Conservation (phyloP, 2,797 vertebrate genomes). For the Oryzias sinensis region DNA sequence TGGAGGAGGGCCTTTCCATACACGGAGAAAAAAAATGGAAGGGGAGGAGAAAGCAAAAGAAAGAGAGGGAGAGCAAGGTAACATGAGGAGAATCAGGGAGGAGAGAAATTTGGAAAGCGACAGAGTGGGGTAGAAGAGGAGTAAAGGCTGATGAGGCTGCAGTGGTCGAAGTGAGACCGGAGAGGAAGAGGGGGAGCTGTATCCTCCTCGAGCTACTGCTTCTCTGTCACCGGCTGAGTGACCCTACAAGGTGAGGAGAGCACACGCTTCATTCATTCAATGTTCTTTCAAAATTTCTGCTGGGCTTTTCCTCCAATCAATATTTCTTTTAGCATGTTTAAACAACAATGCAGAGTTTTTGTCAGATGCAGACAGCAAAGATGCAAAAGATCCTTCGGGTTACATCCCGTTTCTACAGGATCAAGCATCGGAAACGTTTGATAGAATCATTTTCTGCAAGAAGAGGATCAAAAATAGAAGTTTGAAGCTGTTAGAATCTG, state of each 20-base stretch:
- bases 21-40: constrained; percentile 65
- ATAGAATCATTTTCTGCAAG: too few species aligned
- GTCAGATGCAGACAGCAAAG: neutral
- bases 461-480: too few species aligned
- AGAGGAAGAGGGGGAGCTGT: constrained; percentile 34
- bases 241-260: constrained; percentile 68
- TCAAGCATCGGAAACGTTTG: too few species aligned
- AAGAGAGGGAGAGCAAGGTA: constrained; percentile 43
- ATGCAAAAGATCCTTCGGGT: neutral
- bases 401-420: neutral
- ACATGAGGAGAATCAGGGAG: constrained; percentile 52
- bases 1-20: constrained; percentile 70
- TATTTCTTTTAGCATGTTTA: neutral
- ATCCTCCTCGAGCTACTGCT: constrained; percentile 40
- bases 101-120: constrained; percentile 57
- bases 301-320: neutral
- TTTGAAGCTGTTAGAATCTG: too few species aligned
- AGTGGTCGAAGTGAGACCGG: constrained; percentile 18
- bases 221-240: constrained; percentile 43
- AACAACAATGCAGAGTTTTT: neutral
- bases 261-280: constrained; percentile 36
- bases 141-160: constrained; percentile 59
- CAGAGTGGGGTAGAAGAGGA: constrained; percentile 54
- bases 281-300: neutral
- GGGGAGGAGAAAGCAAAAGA: constrained; percentile 55